Evolutionary conservation across 2,888 invertebrate species (phyloP), one percentile per base, ranked within the genome.

Genomic region (Tetragonula carbonaria): DNA sequence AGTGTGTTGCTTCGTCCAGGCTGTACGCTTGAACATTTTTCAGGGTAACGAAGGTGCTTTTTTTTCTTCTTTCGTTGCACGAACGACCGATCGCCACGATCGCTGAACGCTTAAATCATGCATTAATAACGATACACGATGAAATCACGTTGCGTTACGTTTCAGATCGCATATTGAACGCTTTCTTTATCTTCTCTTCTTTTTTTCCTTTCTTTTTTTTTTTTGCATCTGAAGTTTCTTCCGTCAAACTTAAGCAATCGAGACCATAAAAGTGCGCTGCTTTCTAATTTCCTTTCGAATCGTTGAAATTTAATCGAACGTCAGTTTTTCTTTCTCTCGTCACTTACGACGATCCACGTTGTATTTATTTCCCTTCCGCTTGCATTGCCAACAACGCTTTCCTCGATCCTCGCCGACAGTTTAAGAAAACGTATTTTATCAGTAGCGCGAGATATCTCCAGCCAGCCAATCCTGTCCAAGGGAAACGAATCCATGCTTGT

Each of bases 1-100:
- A 90, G 92, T 92, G 93, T 93, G 93, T 92, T 93, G 93, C 91
- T 90, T 88, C 87, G 86, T 87, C 85, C 65, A 59, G 66, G 65
- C 66, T 71, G 57, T 76, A 68, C 75, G 77, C 74, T 82, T 71
- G 71, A 68, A 55, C 62, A 74, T 62, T 66, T 80, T 68, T 53
- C 57, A 57, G 62, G 74, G 59, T 57, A 62, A 57, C 73, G 23
- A 68, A 50, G 73, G 45, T 33, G 72, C 62, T 82, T 83, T 63
- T 66, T 67, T 28, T 70, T 51, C 80, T 83, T 63, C 11, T 45
- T 66, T 67, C 45, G 53, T 70, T 51, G 74, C 81, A 74, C 80
- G 66, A 74, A 62, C 50, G 67, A 59, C 78, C 75, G 77, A 77
- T 33, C 33, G 28, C 18, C 59, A 66, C 72, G 55, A 80, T 77